Percentiles rank a stretch among this genome's conserved stretches.
Conservation (phyloP, 2,888 invertebrate genomes). For the Morinoia aosen region DNA sequence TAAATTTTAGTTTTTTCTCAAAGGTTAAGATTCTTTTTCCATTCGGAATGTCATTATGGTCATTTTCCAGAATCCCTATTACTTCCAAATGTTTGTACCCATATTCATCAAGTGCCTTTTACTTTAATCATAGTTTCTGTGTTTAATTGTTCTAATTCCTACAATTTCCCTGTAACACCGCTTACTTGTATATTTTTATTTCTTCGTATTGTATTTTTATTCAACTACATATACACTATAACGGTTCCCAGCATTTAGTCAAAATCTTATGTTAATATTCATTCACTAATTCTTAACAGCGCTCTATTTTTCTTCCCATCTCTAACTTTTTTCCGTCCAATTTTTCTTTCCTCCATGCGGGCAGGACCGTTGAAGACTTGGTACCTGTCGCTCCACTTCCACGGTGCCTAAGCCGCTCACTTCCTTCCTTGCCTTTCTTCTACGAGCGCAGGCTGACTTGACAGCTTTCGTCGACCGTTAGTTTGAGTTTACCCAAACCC, state of each 20-base stretch:
- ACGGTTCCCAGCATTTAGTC: neutral
- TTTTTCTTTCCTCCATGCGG: neutral
- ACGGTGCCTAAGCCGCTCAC: neutral
- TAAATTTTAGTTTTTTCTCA: neutral
- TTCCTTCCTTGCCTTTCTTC: neutral
- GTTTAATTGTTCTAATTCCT: neutral
- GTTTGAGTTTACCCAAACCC: neutral
- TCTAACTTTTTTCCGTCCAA: neutral
- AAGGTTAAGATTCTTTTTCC: neutral
- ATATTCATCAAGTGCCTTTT: neutral
- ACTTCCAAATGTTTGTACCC: neutral
- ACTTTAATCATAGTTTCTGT: neutral
- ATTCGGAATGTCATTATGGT: no score
- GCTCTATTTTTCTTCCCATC: neutral
- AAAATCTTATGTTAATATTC: neutral
- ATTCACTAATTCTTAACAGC: neutral
- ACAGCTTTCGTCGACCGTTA: neutral
- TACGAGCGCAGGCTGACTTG: neutral
- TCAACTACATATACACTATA: neutral
- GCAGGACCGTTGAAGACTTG: slow-evolving; percentile 21
- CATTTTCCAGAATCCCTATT: neutral
- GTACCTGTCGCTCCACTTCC: slow-evolving; percentile 29
- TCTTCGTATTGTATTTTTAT: neutral
- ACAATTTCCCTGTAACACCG: neutral
- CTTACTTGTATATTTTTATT: neutral